Percentiles rank a stretch among this genome's conserved stretches.
Conservation (phyloP, 2,797 vertebrate species). For the Tenualosa ilisha region DNA sequence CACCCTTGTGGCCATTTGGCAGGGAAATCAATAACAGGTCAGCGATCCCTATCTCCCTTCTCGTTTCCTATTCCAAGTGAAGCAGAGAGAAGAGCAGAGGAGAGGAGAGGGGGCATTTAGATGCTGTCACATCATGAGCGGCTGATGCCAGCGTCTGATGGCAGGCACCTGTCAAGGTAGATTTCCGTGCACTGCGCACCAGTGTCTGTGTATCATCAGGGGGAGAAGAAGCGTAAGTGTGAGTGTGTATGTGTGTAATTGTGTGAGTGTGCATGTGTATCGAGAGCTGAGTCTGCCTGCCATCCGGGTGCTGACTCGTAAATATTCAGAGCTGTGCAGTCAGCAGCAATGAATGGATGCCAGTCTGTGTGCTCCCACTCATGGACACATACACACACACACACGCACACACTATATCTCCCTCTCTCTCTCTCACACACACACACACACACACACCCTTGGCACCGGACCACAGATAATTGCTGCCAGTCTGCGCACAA, state of each 20-base stretch:
- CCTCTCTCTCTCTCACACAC: neutral
- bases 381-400: neutral
- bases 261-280: neutral
- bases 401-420: neutral
- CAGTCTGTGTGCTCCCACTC: conserved; percentile 51
- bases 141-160: conserved; percentile 16
- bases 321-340: conserved; percentile 52
- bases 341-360: conserved; percentile 50
- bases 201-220: neutral
- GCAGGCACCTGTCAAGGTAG: conserved; percentile 7
- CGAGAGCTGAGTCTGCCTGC: neutral
- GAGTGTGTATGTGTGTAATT: neutral
- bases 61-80: neutral
- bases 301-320: conserved; percentile 57
- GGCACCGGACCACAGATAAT: conserved; percentile 51
- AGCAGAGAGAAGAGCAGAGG: neutral
- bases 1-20: conserved; percentile 16
- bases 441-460: conserved; percentile 17
- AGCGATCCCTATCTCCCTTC: neutral
- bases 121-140: conserved; percentile 10
- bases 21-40: conserved; percentile 24
- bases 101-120: neutral
- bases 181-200: neutral
- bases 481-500: conserved; percentile 50
- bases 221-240: neutral